phyloP scores from a whole-genome alignment of 2,797 vertebrate species.

The Eulemur mongoz region DNA sequence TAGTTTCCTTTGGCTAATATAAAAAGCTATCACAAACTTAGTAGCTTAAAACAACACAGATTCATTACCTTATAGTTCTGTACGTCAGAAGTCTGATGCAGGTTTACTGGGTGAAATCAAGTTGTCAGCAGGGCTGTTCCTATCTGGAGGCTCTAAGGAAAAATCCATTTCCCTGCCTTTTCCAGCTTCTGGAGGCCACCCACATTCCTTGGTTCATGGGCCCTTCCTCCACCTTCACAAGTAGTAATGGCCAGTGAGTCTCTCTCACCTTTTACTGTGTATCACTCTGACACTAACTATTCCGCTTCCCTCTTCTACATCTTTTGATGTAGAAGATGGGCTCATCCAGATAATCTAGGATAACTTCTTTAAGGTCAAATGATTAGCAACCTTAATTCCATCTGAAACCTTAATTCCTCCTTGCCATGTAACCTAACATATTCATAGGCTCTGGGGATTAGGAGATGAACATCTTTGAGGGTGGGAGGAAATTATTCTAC shows the following conservation, averaged over 20 bases:
- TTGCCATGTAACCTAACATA: neutral
- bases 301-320: neutral
- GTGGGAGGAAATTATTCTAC: neutral
- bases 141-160: accelerated
- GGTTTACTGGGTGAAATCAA: neutral
- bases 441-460: neutral
- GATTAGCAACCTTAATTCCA: neutral
- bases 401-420: neutral
- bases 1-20: neutral
- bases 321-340: too few relatives aligned
- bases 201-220: neutral
- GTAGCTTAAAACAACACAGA: neutral
- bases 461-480: neutral
- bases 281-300: neutral
- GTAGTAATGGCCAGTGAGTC: neutral
- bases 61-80: neutral
- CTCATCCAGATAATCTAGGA: neutral
- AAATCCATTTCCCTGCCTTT: neutral
- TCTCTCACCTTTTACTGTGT: neutral
- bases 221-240: neutral
- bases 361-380: neutral
- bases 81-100: neutral
- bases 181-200: too few relatives aligned
- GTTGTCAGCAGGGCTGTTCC: neutral
- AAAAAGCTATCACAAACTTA: neutral